Conservation (phyloP, 2,797 vertebrate genomes). For the Cynopterus sphinx region DNA sequence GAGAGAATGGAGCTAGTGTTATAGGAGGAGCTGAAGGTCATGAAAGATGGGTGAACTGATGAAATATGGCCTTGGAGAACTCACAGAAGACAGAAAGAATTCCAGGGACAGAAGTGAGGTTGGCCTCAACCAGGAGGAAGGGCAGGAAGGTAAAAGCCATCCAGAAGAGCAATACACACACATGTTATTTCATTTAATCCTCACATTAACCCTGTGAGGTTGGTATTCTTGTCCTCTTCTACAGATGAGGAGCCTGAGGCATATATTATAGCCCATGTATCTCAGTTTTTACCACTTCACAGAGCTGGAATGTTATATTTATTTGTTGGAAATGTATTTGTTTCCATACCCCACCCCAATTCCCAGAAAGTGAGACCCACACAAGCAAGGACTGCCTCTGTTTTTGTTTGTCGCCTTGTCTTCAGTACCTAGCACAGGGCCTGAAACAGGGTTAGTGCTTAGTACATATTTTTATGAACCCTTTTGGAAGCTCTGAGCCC, state of each 20-base stretch:
- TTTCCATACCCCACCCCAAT: rapidly evolving
- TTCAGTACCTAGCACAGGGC: not conserved
- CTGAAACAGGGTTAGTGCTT: not conserved
- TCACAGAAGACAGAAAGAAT: not conserved
- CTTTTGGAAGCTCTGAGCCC: not conserved
- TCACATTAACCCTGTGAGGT: not conserved
- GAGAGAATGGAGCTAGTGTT: not conserved
- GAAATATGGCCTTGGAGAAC: not conserved
- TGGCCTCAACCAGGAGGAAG: not conserved
- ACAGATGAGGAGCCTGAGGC: not conserved
- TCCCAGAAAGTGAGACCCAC: not conserved
- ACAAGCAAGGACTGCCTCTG: not conserved
- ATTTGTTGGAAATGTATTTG: not conserved
- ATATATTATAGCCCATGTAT: not conserved
- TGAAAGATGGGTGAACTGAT: not conserved
- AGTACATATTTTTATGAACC: not conserved
- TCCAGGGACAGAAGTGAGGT: not conserved
- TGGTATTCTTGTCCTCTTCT: not conserved
- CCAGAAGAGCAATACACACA: not conserved
- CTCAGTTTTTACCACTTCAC: not conserved
- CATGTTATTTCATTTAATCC: not conserved
- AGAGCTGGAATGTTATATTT: not conserved
- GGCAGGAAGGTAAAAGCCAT: not conserved
- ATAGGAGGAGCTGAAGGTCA: not conserved
- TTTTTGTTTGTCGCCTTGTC: not conserved